These are phyloP conservation scores for Drosophila monieri DNA, from an alignment of 2,888 invertebrate genomes.

Conservation along the genomic window DNA sequence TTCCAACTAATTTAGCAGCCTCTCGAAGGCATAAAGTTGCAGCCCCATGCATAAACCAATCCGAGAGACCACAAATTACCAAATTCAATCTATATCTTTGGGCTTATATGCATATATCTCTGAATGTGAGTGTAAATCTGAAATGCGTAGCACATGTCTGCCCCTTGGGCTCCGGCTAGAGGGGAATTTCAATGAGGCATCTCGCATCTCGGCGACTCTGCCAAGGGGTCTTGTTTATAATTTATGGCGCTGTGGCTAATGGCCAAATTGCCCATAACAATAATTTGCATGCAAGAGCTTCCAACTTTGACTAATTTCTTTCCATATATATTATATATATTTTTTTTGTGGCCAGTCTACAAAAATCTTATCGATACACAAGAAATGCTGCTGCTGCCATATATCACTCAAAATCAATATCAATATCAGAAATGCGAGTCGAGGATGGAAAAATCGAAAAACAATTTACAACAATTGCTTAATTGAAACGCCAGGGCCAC, in stretches of 20 bases:
- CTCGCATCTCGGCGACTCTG: slow-evolving; percentile 27
- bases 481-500: slow-evolving; percentile 65
- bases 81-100: slow-evolving; percentile 39
- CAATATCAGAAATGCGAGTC: slow-evolving; percentile 43
- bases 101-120: slow-evolving; percentile 1
- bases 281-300: slow-evolving; percentile 72
- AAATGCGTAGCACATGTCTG: slow-evolving; percentile 35
- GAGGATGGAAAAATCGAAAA: slow-evolving; percentile 14
- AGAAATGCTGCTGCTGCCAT: slow-evolving; percentile 34
- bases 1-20: slow-evolving; percentile 48
- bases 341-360: slow-evolving; percentile 10
- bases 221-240: slow-evolving; percentile 50
- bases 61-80: slow-evolving; percentile 53
- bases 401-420: slow-evolving; percentile 67
- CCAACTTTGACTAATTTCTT: slow-evolving; percentile 62
- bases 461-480: slow-evolving; percentile 76
- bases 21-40: slow-evolving; percentile 30
- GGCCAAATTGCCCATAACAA: slow-evolving; percentile 72
- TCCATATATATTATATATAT: background rate
- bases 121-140: slow-evolving; percentile 41
- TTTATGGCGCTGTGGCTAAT: slow-evolving; percentile 75
- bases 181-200: slow-evolving; percentile 74
- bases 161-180: slow-evolving; percentile 34
- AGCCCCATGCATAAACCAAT: slow-evolving; percentile 39
- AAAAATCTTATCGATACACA: slow-evolving; percentile 62